Conservation (phyloP, 2,888 invertebrate genomes). For the Seira ritae region DNA sequence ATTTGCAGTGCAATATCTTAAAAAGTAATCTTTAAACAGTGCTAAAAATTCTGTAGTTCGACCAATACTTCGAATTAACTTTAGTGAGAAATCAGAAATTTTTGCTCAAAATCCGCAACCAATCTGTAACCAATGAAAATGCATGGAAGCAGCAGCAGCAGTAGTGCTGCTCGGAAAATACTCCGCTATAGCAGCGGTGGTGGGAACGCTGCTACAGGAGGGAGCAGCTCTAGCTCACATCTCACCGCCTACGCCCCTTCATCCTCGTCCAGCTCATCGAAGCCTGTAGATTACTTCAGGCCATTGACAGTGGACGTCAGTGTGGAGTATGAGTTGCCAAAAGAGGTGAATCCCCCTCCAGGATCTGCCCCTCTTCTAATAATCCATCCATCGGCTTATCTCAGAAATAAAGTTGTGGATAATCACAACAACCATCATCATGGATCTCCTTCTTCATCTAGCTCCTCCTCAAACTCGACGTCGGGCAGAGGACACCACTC, state of each 20-base stretch:
- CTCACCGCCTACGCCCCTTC: slow-evolving; percentile 12
- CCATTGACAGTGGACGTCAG: slow-evolving; percentile 93
- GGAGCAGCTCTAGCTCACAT: background rate
- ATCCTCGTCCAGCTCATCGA: slow-evolving; percentile 42
- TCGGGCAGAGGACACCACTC: slow-evolving; percentile 31
- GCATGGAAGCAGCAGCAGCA: slow-evolving; percentile 45
- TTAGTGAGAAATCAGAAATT: background rate
- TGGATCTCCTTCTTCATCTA: slow-evolving; percentile 34
- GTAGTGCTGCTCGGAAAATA: slow-evolving; percentile 32
- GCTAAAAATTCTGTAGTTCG: no score
- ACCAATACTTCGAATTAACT: background rate
- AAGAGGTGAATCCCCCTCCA: slow-evolving; percentile 87
- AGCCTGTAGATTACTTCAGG: slow-evolving; percentile 83
- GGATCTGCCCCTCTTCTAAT: slow-evolving; percentile 86
- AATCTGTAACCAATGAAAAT: slow-evolving; percentile 21
- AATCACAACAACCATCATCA: slow-evolving; percentile 32
- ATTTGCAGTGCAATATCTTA: no score
- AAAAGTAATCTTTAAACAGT: no score
- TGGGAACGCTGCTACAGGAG: background rate
- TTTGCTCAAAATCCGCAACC: slow-evolving; percentile 25
- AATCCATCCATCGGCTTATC: slow-evolving; percentile 93
- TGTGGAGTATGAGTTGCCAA: slow-evolving; percentile 93
- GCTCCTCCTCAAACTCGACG: slow-evolving; percentile 29
- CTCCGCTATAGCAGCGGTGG: slow-evolving; percentile 40
- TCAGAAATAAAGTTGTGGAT: slow-evolving; percentile 80